Evolutionary conservation across 23 tunicate species (phyloP).

Genomic region (Botrylloides violaceus): DNA sequence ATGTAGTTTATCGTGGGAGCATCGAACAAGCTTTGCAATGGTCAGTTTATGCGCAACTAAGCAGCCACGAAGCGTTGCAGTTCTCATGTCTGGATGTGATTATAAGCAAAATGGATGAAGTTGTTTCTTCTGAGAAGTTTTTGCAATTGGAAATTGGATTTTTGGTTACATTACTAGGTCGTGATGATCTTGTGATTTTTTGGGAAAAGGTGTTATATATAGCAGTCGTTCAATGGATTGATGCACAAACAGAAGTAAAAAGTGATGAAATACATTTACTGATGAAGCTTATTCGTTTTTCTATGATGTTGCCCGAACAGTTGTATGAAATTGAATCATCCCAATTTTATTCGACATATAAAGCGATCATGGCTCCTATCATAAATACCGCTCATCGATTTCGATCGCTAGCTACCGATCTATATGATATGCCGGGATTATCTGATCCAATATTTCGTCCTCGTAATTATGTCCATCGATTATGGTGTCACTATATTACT

Average conservation of each 20-base stretch:
- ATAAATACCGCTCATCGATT: constrained; percentile 61
- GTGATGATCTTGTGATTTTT: constrained; percentile 72
- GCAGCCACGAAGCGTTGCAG: constrained; percentile 66
- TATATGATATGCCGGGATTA: background rate
- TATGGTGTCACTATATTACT: constrained; percentile 62
- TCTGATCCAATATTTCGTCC: constrained; percentile 40
- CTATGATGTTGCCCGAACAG: constrained; percentile 86
- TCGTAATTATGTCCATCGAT: constrained; percentile 60
- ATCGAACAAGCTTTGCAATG: constrained; percentile 74
- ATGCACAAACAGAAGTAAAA: background rate
- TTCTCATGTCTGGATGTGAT: constrained; percentile 62
- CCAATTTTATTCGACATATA: constrained; percentile 32
- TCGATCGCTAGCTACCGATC: constrained; percentile 58
- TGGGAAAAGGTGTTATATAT: constrained; percentile 45
- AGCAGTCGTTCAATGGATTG: constrained; percentile 23
- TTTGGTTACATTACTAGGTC: constrained; percentile 25
- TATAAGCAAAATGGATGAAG: constrained; percentile 57
- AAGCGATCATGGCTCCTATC: constrained; percentile 28
- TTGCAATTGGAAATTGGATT: constrained; percentile 45
- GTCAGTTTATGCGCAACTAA: constrained; percentile 73
- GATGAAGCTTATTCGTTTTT: constrained; percentile 52
- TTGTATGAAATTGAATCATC: constrained; percentile 64
- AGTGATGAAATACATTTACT: constrained; percentile 27
- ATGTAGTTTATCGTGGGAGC: constrained; percentile 48
- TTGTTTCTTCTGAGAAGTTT: constrained; percentile 49